Evolutionary conservation across 2,797 vertebrate genomes (phyloP), one percentile per base, ranked within the genome.

Genomic region (Enteromius fasciolatus): DNA sequence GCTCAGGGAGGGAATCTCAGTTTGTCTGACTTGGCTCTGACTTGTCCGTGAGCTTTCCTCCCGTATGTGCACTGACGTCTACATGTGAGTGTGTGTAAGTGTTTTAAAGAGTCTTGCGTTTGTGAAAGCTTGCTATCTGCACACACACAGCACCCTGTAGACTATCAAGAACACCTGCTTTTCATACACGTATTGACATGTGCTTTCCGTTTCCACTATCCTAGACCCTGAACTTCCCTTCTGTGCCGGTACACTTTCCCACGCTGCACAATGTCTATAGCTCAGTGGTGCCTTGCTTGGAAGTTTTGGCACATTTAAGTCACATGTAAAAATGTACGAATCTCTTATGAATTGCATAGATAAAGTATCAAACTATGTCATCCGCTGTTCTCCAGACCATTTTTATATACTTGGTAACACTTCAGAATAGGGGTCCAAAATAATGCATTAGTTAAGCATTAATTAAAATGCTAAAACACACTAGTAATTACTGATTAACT

Each of bases 51-150:
- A 83, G 85, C 76, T 76, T 75, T 25, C 17, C 50, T 87, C 0
- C 0, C 92, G 87, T 36, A 90, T 79, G 88, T 82, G 85, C 25
- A 41, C 64, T 25, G 28, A 64, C 63, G 8, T 48, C 11, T 52
- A 28, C 14, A 70, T 11, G 66, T 23, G 39, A 66, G 7, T 66
- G 64, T 11, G 41, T 10, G 23, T 72, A 2, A 1, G 15, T 50
- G 25, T 63, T 63, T 63, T 63, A 31, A 63, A 61, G 59, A 61
- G 59, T 15, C 25, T n/a, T n/a, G n/a, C n/a, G n/a, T n/a, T n/a
- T n/a, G n/a, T n/a, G n/a, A 31, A 72, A 20, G 69, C 46, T 31
- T 50, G 25, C 25, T 33, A 1, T 72, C 25, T 72, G 25, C 69
- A 52, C 69, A 33, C 69, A n/a, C 33, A 61, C 1, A 70, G 23